Evolutionary conservation across 2,797 vertebrate genomes (phyloP).

Genomic region (Staurois parvus): DNA sequence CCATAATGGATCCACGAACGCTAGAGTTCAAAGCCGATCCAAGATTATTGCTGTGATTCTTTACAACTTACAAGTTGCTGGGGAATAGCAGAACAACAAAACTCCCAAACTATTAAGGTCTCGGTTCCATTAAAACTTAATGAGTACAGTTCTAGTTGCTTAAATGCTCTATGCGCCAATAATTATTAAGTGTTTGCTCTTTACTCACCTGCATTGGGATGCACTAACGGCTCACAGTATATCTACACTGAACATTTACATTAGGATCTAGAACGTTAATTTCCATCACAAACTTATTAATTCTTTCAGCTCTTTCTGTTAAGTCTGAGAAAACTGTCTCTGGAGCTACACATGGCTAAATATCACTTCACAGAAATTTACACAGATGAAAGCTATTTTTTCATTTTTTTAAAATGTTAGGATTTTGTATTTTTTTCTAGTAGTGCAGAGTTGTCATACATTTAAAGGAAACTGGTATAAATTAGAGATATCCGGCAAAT

Average conservation of each 20-base stretch:
- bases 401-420: background rate
- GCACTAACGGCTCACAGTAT: background rate
- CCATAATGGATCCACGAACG: constrained; percentile 10
- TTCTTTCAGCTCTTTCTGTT: constrained; percentile 21
- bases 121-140: constrained; percentile 57
- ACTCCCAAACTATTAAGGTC: constrained; percentile 48
- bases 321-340: background rate
- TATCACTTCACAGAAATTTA: background rate
- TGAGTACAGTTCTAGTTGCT: constrained; percentile 54
- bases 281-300: constrained; percentile 45
- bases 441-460: too few relatives aligned
- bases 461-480: too few relatives aligned
- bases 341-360: background rate
- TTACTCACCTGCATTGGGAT: constrained; percentile 38
- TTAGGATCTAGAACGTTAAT: background rate
- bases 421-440: too few relatives aligned
- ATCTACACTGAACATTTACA: constrained; percentile 1
- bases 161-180: constrained; percentile 57
- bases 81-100: constrained; percentile 2
- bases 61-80: constrained; percentile 27
- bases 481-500: too few relatives aligned
- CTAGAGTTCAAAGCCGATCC: background rate
- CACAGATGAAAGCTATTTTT: background rate
- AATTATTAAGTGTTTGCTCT: constrained; percentile 44
- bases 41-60: constrained; percentile 6